A percentile compares a stretch with the other conserved stretches of the same genome.
phyloP scores from a whole-genome alignment of 2,888 invertebrate genomes.

The Acanthacorydalis orientalis region DNA sequence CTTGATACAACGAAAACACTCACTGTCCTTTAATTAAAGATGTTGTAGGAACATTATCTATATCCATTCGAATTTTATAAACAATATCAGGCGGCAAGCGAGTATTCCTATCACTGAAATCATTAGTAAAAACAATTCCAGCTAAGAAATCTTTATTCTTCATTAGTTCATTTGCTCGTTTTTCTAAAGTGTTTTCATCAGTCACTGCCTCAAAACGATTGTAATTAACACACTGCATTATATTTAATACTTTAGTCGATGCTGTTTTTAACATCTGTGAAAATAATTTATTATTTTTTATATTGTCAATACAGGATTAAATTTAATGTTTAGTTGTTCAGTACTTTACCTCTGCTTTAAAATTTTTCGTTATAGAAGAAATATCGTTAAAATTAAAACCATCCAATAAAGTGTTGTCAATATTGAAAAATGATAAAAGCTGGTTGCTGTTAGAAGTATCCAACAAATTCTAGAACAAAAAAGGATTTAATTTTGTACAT shows the following conservation, averaged over 20 bases:
- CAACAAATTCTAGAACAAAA: too few species aligned
- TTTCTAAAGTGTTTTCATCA: conserved; percentile 35
- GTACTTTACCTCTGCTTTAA: conserved; percentile 14
- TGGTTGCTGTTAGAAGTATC: too few species aligned
- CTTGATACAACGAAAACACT: too few species aligned
- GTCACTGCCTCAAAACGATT: conserved; percentile 36
- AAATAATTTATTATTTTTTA: conserved; percentile 24
- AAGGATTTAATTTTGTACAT: too few species aligned
- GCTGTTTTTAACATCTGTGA: conserved; percentile 30
- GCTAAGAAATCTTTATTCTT: conserved; percentile 51
- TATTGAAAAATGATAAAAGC: conserved; percentile 1
- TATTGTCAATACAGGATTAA: conserved; percentile 3
- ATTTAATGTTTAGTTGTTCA: conserved; percentile 13
- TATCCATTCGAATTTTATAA: conserved; percentile 56
- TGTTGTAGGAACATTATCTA: conserved; percentile 49
- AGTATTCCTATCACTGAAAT: conserved; percentile 9
- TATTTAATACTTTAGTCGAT: conserved; percentile 15
- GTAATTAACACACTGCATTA: conserved; percentile 44
- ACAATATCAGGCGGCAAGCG: conserved; percentile 25
- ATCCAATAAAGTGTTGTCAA: conserved; percentile 1
- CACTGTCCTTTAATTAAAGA: neutral
- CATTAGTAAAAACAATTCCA: conserved; percentile 32
- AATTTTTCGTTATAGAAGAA: conserved; percentile 10
- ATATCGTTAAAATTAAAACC: conserved; percentile 8
- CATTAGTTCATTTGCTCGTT: conserved; percentile 37